Evolutionary conservation across 2,113 vertebrate species (phyloP).

Genomic region (Peucedramus taeniatus): DNA sequence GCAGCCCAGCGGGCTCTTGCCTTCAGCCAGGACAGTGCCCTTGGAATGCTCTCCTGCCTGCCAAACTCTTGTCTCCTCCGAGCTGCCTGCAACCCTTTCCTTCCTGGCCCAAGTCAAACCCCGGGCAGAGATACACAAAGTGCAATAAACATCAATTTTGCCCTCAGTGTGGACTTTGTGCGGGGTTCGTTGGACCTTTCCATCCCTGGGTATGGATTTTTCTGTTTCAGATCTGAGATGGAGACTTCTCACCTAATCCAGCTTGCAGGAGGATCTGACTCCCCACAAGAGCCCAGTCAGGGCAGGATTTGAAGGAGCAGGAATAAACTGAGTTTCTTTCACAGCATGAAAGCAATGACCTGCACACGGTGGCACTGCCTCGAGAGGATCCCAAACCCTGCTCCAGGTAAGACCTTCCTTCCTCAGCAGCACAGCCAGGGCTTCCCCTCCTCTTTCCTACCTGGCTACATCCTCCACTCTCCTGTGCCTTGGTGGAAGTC

Average conservation of each 20-base stretch:
- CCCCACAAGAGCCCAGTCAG: accelerated
- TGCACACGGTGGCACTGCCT: not conserved
- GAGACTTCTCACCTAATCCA: not conserved
- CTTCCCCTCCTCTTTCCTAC: not conserved
- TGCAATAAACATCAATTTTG: not conserved
- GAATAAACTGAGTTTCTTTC: not conserved
- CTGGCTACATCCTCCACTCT: not conserved
- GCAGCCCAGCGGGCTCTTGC: not conserved
- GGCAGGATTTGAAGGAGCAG: not conserved
- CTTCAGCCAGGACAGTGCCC: not conserved
- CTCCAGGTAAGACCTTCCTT: not conserved
- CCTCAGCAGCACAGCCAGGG: not conserved
- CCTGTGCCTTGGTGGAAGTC: accelerated
- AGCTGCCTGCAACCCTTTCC: not conserved
- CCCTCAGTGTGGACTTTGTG: not conserved
- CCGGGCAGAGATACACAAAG: not conserved
- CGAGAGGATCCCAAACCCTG: not conserved
- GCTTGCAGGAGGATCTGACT: not conserved
- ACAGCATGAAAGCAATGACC: not conserved
- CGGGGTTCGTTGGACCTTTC: not conserved
- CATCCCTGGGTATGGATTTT: not conserved
- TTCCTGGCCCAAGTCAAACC: not conserved
- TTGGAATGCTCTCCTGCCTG: not conserved
- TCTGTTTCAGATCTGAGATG: not conserved
- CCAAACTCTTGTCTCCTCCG: not conserved